These are phyloP conservation scores for Metopia argyrocephala DNA, from an alignment of 2,888 invertebrate genomes.

Conservation along the genomic window DNA sequence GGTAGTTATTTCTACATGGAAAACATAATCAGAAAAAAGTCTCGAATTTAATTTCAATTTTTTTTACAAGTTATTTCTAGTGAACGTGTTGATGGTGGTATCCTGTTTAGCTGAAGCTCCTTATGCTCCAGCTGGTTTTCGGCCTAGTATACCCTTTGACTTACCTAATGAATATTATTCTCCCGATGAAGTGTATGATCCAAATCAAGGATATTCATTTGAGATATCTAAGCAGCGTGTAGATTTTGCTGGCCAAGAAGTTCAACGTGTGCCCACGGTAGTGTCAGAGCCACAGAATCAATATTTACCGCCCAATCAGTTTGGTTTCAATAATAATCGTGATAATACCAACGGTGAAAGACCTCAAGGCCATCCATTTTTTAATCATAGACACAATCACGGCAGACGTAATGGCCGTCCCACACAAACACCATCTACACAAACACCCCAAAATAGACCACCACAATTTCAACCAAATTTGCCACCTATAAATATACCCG, in stretches of 20 bases:
- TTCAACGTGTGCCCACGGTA: slow-evolving; percentile 58
- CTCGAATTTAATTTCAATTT: background rate
- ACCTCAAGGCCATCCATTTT: slow-evolving; percentile 39
- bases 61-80: slow-evolving; percentile 65
- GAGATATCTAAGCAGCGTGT: slow-evolving; percentile 74
- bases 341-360: slow-evolving; percentile 48
- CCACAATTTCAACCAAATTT: slow-evolving; percentile 40
- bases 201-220: slow-evolving; percentile 55
- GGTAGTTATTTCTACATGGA: slow-evolving; percentile 28
- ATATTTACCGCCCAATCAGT: slow-evolving; percentile 69
- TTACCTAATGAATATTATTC: slow-evolving; percentile 74
- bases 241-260: slow-evolving; percentile 71
- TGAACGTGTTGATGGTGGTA: slow-evolving; percentile 58
- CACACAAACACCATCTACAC: slow-evolving; percentile 9
- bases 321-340: slow-evolving; percentile 63
- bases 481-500: slow-evolving; percentile 39
- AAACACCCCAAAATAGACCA: slow-evolving; percentile 17
- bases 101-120: slow-evolving; percentile 70
- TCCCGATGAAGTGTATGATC: slow-evolving; percentile 46
- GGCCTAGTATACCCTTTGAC: slow-evolving; percentile 75
- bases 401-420: slow-evolving; percentile 29
- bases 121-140: slow-evolving; percentile 78
- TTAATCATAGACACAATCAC: slow-evolving; percentile 37
- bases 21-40: background rate
- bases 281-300: slow-evolving; percentile 66